Evolutionary conservation across 1,140 invertebrate genomes (phyloP).

Genomic region (Globodera rostochiensis): DNA sequence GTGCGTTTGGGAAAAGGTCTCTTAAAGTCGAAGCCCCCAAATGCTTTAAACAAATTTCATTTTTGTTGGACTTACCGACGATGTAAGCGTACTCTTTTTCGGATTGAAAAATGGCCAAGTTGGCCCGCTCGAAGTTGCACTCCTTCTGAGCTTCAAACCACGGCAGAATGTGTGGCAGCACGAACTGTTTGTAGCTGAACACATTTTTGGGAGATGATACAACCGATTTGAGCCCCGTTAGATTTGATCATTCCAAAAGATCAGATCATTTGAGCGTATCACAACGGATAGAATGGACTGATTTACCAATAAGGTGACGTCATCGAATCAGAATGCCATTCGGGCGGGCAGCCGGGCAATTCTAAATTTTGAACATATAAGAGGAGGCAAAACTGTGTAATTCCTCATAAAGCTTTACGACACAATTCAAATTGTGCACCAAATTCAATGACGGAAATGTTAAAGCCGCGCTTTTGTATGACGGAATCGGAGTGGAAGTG

Average conservation of each 20-base stretch:
- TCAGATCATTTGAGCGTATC: not conserved
- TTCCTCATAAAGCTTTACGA: no score
- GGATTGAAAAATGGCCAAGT: constrained; percentile 44
- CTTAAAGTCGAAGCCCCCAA: constrained; percentile 19
- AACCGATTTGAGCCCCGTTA: no score
- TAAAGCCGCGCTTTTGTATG: constrained; percentile 47
- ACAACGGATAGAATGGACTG: not conserved
- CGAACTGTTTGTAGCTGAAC: constrained; percentile 47
- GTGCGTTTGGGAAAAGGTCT: constrained; percentile 34
- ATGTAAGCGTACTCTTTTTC: constrained; percentile 44
- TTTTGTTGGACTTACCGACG: constrained; percentile 23
- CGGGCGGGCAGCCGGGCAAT: constrained; percentile 41
- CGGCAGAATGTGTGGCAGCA: constrained; percentile 18
- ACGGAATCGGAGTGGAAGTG: constrained; percentile 54
- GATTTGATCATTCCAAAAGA: not conserved
- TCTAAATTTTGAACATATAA: constrained; percentile 33
- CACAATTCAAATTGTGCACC: constrained; percentile 16
- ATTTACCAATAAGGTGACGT: constrained; percentile 20
- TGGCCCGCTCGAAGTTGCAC: constrained; percentile 43
- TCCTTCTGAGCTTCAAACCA: constrained; percentile 47
- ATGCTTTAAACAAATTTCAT: constrained; percentile 7
- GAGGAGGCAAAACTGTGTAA: not conserved
- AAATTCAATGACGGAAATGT: constrained; percentile 47
- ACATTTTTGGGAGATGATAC: not conserved
- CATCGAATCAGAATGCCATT: constrained; percentile 38